phyloP scores from a whole-genome alignment of 2,113 vertebrate genomes.

The Oenanthe oenanthe region DNA sequence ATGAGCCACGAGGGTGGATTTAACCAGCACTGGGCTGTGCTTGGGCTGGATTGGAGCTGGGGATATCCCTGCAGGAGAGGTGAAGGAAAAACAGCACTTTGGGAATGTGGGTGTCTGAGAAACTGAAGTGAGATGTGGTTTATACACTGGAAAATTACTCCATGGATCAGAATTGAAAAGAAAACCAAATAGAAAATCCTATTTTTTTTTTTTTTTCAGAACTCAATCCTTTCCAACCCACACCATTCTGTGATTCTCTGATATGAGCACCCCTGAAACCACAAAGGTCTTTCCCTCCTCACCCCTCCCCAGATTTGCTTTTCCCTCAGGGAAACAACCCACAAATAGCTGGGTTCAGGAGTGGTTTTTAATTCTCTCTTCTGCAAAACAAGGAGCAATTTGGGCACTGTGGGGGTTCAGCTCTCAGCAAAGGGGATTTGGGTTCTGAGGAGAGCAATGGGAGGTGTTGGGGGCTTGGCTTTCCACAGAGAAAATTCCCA shows the following conservation, averaged over 20 bases:
- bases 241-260: background rate
- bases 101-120: background rate
- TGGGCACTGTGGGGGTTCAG: background rate
- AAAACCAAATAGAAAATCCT: background rate
- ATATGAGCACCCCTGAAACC: background rate
- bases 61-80: background rate
- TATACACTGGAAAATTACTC: background rate
- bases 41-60: background rate
- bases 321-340: background rate
- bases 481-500: background rate
- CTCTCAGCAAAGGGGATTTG: fast-evolving
- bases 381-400: fast-evolving
- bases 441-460: background rate
- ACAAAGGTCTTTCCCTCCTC: background rate
- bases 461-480: background rate
- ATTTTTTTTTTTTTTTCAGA: background rate
- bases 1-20: fast-evolving
- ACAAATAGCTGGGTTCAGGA: fast-evolving
- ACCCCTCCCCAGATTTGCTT: background rate
- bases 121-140: background rate
- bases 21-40: background rate
- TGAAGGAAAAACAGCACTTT: background rate
- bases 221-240: background rate
- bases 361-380: background rate
- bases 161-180: fast-evolving